Percentiles rank a stretch among this genome's conserved stretches.
Conservation (phyloP, 2,888 invertebrate species). For the Aspidiotus rigidus region DNA sequence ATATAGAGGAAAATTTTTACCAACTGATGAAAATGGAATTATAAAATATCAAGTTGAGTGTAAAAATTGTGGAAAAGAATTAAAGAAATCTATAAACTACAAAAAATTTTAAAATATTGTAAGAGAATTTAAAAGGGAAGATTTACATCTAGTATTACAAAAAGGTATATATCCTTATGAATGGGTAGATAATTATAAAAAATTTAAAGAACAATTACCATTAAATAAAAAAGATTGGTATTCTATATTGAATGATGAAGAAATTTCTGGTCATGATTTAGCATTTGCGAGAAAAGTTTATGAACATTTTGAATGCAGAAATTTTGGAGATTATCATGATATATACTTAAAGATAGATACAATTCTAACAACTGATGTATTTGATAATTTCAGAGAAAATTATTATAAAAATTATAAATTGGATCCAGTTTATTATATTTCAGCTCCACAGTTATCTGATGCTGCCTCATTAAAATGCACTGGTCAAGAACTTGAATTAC, state of each 20-base stretch:
- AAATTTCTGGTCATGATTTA: constrained; percentile 8
- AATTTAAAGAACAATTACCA: constrained; percentile 11
- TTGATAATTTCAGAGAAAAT: constrained; percentile 9
- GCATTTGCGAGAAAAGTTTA: constrained; percentile 12
- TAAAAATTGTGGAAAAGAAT: constrained; percentile 11
- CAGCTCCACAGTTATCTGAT: constrained; percentile 11
- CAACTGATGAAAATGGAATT: constrained; percentile 9
- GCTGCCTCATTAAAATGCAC: constrained; percentile 15
- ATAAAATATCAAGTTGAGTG: constrained; percentile 10
- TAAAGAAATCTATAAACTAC: constrained; percentile 3
- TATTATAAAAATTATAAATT: constrained; percentile 13
- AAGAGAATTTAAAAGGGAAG: neutral
- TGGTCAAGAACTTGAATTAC: constrained; percentile 15
- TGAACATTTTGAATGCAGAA: constrained; percentile 6
- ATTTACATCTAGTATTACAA: constrained; percentile 7
- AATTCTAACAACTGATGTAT: constrained; percentile 9
- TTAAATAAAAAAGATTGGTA: neutral
- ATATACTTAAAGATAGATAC: constrained; percentile 7
- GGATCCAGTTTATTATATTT: constrained; percentile 17
- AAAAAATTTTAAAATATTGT: constrained; percentile 8
- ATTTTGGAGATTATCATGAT: constrained; percentile 16
- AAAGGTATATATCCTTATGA: constrained; percentile 6
- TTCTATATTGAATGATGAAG: constrained; percentile 1
- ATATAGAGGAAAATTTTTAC: constrained; percentile 3
- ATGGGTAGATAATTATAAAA: constrained; percentile 13